phyloP scores from a whole-genome alignment of 2,797 vertebrate species.

The Ceyx erithaca region DNA sequence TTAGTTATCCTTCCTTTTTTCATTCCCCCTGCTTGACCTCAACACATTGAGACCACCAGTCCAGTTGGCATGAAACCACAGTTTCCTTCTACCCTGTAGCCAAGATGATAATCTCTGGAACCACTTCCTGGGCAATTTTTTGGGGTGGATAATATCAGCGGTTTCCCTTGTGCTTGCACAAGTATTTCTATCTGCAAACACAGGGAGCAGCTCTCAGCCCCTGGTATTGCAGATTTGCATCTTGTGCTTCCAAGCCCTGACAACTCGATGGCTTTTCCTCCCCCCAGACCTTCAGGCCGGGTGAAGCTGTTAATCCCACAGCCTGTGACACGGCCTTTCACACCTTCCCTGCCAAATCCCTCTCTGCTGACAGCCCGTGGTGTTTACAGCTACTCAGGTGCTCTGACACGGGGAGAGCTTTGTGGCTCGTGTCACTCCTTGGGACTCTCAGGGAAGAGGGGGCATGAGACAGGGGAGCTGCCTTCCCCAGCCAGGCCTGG shows the following conservation, averaged over 20 bases:
- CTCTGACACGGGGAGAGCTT: not conserved
- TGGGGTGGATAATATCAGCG: not conserved
- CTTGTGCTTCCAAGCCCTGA: not conserved
- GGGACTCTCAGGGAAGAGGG: not conserved
- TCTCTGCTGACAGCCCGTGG: not conserved
- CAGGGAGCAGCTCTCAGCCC: not conserved
- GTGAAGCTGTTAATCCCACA: not conserved
- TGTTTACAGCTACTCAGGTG: not conserved
- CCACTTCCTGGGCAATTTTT: constrained; percentile 17
- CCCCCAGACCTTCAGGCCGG: not conserved
- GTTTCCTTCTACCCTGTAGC: not conserved
- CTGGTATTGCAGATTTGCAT: not conserved
- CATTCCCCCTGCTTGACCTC: not conserved
- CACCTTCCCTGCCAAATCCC: not conserved
- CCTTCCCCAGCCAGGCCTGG: not conserved
- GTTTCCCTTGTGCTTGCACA: constrained; percentile 8
- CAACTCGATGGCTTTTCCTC: not conserved
- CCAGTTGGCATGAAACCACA: not conserved
- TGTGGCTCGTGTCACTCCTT: not conserved
- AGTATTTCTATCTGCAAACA: not conserved
- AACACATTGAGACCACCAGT: not conserved
- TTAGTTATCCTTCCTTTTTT: not conserved
- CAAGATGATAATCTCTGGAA: not conserved
- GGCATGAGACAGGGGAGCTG: not conserved
- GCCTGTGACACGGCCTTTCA: not conserved